A percentile compares a stretch with the other conserved stretches of the same genome.
Evolutionary conservation across 2,888 invertebrate species (phyloP).

Genomic region (Lamproptera curius): DNA sequence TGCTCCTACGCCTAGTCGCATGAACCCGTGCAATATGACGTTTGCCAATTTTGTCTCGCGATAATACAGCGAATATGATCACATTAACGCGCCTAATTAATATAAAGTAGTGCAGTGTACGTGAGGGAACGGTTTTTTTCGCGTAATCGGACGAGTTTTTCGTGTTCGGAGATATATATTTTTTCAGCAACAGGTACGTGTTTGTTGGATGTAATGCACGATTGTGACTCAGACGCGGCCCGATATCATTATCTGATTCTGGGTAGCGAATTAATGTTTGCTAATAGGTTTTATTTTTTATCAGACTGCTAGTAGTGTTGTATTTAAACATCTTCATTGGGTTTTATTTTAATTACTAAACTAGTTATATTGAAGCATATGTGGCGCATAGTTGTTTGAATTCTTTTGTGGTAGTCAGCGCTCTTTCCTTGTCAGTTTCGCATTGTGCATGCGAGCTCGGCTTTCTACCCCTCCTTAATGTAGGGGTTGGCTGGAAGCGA

Average conservation of each 20-base stretch:
- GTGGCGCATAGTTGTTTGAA: background rate
- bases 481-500: slow-evolving; percentile 62
- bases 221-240: slow-evolving; percentile 19
- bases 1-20: slow-evolving; percentile 45
- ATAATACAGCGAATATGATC: no score
- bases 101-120: slow-evolving; percentile 10
- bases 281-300: no score
- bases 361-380: no score
- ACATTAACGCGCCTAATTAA: background rate
- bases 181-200: slow-evolving; percentile 32
- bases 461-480: slow-evolving; percentile 35
- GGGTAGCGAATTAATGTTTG: slow-evolving; percentile 13
- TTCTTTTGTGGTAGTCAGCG: slow-evolving; percentile 29
- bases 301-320: no score
- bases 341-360: background rate
- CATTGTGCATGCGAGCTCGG: slow-evolving; percentile 35
- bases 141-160: slow-evolving; percentile 40
- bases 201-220: slow-evolving; percentile 39
- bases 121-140: slow-evolving; percentile 32
- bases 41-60: slow-evolving; percentile 26
- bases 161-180: slow-evolving; percentile 41
- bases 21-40: slow-evolving; percentile 63
- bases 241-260: slow-evolving; percentile 17
- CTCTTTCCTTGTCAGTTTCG: slow-evolving; percentile 31
- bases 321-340: no score